A percentile compares a stretch with the other conserved stretches of the same genome.
phyloP scores from a whole-genome alignment of 1,140 invertebrate species.

The Lepidurus packardi region DNA sequence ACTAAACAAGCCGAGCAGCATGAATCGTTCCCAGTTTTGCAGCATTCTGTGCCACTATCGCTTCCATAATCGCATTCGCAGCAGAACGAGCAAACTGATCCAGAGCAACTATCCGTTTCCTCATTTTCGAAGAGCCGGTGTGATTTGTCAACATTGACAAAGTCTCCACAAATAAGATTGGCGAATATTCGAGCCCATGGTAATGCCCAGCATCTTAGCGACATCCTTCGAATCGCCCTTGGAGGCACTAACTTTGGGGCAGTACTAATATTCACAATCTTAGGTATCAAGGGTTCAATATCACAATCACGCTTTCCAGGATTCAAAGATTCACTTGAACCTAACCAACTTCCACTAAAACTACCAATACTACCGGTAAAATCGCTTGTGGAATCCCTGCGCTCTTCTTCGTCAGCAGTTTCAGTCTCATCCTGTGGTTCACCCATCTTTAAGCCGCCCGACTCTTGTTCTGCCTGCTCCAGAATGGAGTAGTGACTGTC shows the following conservation, averaged over 20 bases:
- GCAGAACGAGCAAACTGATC: constrained; percentile 16
- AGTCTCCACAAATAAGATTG: neutral
- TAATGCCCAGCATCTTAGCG: neutral
- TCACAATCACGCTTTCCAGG: neutral
- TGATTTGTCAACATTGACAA: neutral
- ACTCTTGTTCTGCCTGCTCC: neutral
- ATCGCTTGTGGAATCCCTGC: too few species aligned
- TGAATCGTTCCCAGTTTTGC: neutral
- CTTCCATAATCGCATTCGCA: neutral
- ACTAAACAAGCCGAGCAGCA: neutral
- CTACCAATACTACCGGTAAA: too few species aligned
- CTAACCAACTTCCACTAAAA: too few species aligned
- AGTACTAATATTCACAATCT: neutral
- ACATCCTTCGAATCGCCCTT: neutral
- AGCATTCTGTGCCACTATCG: constrained; percentile 30
- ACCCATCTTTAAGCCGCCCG: neutral
- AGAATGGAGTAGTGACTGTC: constrained; percentile 10
- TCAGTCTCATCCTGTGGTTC: neutral
- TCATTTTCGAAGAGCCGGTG: neutral
- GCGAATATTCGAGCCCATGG: neutral
- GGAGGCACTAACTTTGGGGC: neutral
- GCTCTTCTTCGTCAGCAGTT: neutral
- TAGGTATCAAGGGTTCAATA: neutral
- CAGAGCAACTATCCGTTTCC: neutral
- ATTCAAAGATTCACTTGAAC: too few species aligned